A percentile compares a stretch with the other conserved stretches of the same genome.
Conservation (phyloP, 2,888 invertebrate genomes). For the Platypus cylindrus region DNA sequence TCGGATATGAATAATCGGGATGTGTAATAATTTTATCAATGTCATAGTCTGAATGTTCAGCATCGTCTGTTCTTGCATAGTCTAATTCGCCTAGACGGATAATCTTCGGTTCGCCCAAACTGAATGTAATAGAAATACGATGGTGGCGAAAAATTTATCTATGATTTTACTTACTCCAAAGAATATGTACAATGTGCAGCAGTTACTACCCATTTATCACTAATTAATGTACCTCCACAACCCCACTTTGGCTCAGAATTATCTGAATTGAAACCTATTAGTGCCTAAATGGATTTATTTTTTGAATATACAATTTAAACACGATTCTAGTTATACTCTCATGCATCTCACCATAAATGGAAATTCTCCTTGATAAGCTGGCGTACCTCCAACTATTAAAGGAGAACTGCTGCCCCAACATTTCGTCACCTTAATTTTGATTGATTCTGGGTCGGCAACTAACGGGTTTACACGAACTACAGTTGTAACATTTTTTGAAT, state of each 20-base stretch:
- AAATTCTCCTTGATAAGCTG: conserved; percentile 43
- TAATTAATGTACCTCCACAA: conserved; percentile 46
- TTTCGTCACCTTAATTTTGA: conserved; percentile 36
- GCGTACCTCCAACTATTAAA: conserved; percentile 45
- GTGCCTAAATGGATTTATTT: conserved; percentile 29
- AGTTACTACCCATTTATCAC: conserved; percentile 40
- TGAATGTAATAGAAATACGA: conserved; percentile 19
- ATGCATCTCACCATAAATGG: conserved; percentile 45
- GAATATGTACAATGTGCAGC: conserved; percentile 43
- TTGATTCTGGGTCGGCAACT: conserved; percentile 37
- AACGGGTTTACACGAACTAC: conserved; percentile 42
- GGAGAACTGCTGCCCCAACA: conserved; percentile 41
- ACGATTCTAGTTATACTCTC: neutral
- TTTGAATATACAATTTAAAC: neutral
- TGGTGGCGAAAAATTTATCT: neutral
- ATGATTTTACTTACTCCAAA: neutral
- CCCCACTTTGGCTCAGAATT: conserved; percentile 28
- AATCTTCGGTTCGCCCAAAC: conserved; percentile 35
- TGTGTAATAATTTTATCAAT: conserved; percentile 35
- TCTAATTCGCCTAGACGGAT: conserved; percentile 48
- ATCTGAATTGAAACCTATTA: conserved; percentile 30
- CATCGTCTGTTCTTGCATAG: conserved; percentile 36
- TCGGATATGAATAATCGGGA: conserved; percentile 41
- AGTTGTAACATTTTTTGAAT: conserved; percentile 37
- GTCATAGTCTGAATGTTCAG: conserved; percentile 36